phyloP scores from a whole-genome alignment of 1,140 invertebrate genomes.

The Magallana gigas region DNA sequence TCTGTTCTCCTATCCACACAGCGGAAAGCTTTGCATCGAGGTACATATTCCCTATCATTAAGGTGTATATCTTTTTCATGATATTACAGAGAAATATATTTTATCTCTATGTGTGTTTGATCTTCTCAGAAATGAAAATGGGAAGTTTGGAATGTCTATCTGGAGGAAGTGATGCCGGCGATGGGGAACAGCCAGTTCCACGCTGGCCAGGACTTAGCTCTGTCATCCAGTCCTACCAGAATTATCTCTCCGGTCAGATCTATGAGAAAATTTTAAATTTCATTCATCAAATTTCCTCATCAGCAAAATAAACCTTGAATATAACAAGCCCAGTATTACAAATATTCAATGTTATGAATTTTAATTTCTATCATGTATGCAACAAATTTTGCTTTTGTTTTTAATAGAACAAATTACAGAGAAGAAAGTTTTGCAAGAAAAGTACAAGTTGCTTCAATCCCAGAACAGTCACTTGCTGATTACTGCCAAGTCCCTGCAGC shows the following conservation, averaged over 20 bases:
- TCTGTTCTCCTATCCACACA: constrained; percentile 76
- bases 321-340: too few species aligned
- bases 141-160: constrained; percentile 10
- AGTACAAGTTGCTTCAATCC: constrained; percentile 66
- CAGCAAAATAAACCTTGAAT: too few species aligned
- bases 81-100: neutral
- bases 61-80: neutral
- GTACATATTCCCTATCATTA: neutral
- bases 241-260: constrained; percentile 75
- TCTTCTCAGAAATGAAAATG: constrained; percentile 3
- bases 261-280: too few species aligned
- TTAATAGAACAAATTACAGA: constrained; percentile 74
- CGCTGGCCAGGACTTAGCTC: constrained; percentile 76
- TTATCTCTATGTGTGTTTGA: neutral
- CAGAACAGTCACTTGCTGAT: constrained; percentile 71
- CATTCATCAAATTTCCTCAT: too few species aligned
- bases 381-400: neutral
- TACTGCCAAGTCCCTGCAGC: constrained; percentile 68
- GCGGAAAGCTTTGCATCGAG: constrained; percentile 68
- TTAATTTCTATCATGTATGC: too few species aligned
- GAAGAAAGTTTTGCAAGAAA: constrained; percentile 66
- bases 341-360: too few species aligned
- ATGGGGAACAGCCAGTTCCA: constrained; percentile 34
- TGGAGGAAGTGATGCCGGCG: neutral
- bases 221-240: constrained; percentile 78